A percentile compares a stretch with the other conserved stretches of the same genome.
Evolutionary conservation across 2,888 invertebrate genomes (phyloP).

Genomic region (Stegophylla sp.): DNA sequence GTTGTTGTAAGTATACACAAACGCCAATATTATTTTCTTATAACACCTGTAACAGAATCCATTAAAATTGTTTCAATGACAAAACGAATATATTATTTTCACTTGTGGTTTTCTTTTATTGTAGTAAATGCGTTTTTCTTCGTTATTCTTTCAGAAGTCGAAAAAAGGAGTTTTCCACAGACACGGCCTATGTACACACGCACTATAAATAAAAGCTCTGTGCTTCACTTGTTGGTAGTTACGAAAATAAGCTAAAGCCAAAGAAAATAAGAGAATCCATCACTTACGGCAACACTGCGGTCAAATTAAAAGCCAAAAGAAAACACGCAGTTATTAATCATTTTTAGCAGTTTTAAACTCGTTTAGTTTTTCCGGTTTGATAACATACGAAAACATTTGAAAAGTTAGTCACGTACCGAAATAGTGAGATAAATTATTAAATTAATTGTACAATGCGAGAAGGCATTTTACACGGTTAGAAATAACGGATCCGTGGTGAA

Average conservation of each 20-base stretch:
- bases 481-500: too few species aligned
- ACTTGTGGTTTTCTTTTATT: neutral
- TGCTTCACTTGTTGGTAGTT: conserved; percentile 21
- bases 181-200: neutral
- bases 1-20: too few species aligned
- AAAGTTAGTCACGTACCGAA: neutral
- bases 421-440: neutral
- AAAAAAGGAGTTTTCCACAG: neutral
- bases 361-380: neutral
- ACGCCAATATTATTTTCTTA: too few species aligned
- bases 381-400: conserved; percentile 2
- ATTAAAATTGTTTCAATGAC: too few species aligned
- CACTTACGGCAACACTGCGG: conserved; percentile 27
- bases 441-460: too few species aligned
- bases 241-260: conserved; percentile 12
- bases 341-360: conserved; percentile 3
- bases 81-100: too few species aligned
- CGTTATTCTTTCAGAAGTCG: neutral
- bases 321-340: conserved; percentile 38
- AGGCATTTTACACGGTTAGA: too few species aligned
- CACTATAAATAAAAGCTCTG: conserved; percentile 17
- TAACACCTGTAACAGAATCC: too few species aligned
- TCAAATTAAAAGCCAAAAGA: conserved; percentile 12
- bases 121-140: neutral
- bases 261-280: conserved; percentile 35